Base-by-base conservation (phyloP, 2,113 vertebrate species). In the Prunella himalayana region DNA sequence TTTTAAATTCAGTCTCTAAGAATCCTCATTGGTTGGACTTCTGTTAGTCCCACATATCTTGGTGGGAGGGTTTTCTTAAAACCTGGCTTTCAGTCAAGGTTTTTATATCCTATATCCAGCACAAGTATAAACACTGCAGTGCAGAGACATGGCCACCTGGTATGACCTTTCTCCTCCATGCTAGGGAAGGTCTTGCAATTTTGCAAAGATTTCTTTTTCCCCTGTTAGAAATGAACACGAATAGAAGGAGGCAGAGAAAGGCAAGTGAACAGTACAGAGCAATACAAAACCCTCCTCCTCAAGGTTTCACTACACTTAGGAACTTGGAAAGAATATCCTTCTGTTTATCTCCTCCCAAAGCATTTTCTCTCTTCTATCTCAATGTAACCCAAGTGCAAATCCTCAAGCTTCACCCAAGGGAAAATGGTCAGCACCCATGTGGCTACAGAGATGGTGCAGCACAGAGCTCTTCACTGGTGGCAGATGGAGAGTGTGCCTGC, bases 401-500 rank as follows among this genome's bases (percentile, higher is more conserved):
- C 51, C 64, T 78, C 51, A 21, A 25, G 42, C 15, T 61, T 53
- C 44, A 73, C 13, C 6, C 35, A 44, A 7, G 23, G 8, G 28
- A 66, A 45, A 27, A 42, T 14, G 24, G 7, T 33, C 47, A 64
- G 39, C 22, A 66, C 11, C 5, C 23, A 19, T 5, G 33, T 0
- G 12, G 10, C n/a, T 41, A 4, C 59, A 42, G 23, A 81, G 31
- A 21, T 0, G 27, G 25, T 3, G 15, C 20, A 68, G 68, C 22
- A 64, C 15, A 33, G 2, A 70, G n/a, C 13, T 68, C 30, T 45
- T 45, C 3, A 11, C 25, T 8, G 28, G 28, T 7, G 25, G 42
- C 42, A 70, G 8, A 18, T 0, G 10, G 16, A 31, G 42, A 80
- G 9, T 4, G 33, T 69, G 27, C 5, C 9, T 0, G 0, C 31